A percentile compares a stretch with the other conserved stretches of the same genome.
Evolutionary conservation across 2,888 invertebrate genomes (phyloP).

Genomic region (Hermaeophaga mercurialis): DNA sequence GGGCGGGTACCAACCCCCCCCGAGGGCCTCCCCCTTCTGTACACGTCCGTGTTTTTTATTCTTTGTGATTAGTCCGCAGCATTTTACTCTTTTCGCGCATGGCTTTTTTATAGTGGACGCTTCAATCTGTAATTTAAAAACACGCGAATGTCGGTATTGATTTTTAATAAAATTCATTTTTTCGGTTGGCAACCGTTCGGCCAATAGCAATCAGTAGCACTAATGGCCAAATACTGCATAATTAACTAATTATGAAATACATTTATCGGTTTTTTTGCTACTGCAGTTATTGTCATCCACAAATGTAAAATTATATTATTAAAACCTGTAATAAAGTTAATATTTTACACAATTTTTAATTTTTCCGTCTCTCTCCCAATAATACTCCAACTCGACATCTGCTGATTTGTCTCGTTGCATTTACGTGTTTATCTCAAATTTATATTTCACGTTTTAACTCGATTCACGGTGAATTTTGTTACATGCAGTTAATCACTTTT

Average conservation of each 20-base stretch:
- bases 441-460: constrained; percentile 8
- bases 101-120: constrained; percentile 58
- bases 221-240: constrained; percentile 58
- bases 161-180: constrained; percentile 61
- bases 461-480: not conserved
- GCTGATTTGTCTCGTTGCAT: constrained; percentile 1
- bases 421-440: constrained; percentile 1
- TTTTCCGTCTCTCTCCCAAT: constrained; percentile 13
- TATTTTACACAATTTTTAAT: constrained; percentile 43
- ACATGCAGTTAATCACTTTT: too few relatives aligned
- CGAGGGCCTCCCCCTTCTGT: constrained; percentile 40
- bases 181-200: constrained; percentile 58
- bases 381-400: not conserved
- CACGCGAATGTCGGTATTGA: constrained; percentile 59
- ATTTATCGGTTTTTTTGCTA: constrained; percentile 52
- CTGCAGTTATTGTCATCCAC: constrained; percentile 46
- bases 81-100: constrained; percentile 59
- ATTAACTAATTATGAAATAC: constrained; percentile 58
- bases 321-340: constrained; percentile 43
- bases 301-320: constrained; percentile 47
- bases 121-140: constrained; percentile 60
- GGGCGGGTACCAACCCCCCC: constrained; percentile 34
- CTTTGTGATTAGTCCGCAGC: constrained; percentile 60
- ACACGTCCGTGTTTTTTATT: constrained; percentile 57
- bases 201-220: constrained; percentile 57